Evolutionary conservation across 2,888 invertebrate species (phyloP), one percentile per base, ranked within the genome.

Genomic region (Drosophila cyrtoloma): DNA sequence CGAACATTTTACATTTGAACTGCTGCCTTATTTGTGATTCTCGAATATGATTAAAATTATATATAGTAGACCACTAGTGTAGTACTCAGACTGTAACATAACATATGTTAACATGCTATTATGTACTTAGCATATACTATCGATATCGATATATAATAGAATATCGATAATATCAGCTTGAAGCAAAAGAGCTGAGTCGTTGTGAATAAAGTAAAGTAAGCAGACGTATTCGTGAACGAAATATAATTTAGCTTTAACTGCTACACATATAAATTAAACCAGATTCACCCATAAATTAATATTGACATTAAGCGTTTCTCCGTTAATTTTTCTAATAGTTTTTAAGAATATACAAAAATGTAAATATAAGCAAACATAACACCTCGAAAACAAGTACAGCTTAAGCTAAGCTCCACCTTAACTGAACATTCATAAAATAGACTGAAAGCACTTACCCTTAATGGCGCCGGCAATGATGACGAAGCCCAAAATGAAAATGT

Each of bases 381-480:
- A 44, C 12, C 3, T 14, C 12, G 22, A 12, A 44, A 44, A 3
- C 22, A 22, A 22, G 6, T 6, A n/a, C 12, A 12, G 12, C n/a
- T n/a, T n/a, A 4, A 10, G 42, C 10, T 7, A 26, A 47, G 3
- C 47, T 51, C 3, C 32, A 14, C 14, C n/a, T 14, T 22, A 22
- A 22, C 32, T 53, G 22, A 22, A n/a, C 14, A 12, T 32, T 53
- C 33, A 5, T 16, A 5, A 14, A 12, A 55, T 16, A 0, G 3
- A 6, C 19, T 16, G 16, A 6, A 16, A 16, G 22, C 26, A 50
- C 72, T 75, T 91, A 96, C 96, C 95, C 92, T 95, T 95, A 74
- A 96, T 93, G 0, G 95, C 93, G 42, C 98, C 98, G 74, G 95
- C 94, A 69, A 96, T 93, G 53, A 98, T 95, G 22, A 97, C 96